These are phyloP conservation scores for Drosophila greeni DNA, from an alignment of 2,888 invertebrate genomes.

Conservation along the genomic window DNA sequence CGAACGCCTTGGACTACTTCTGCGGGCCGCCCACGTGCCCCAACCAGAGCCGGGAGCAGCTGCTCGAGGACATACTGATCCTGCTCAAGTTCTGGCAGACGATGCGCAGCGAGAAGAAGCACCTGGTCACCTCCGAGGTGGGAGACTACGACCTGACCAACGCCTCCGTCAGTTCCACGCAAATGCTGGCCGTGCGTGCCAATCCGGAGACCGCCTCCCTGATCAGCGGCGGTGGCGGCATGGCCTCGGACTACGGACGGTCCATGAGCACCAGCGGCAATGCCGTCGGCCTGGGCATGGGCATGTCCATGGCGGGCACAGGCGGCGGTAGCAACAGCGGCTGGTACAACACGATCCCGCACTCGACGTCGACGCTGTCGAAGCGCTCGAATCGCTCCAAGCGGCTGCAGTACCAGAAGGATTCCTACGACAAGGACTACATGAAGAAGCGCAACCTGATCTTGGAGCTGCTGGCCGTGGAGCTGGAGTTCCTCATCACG, in stretches of 20 bases:
- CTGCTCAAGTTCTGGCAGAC: constrained; percentile 97
- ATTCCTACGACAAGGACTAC: constrained; percentile 95
- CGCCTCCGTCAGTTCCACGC: constrained; percentile 72
- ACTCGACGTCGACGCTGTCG: constrained; percentile 85
- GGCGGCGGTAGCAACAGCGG: constrained; percentile 79
- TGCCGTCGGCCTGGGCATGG: constrained; percentile 43
- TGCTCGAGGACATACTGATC: constrained; percentile 93
- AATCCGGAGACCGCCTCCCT: constrained; percentile 79
- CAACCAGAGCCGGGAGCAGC: constrained; percentile 86
- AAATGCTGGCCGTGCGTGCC: constrained; percentile 76
- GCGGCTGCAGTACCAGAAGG: constrained; percentile 83
- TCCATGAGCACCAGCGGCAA: constrained; percentile 80
- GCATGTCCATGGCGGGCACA: constrained; percentile 1
- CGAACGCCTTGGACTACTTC: constrained; percentile 96
- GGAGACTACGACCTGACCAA: constrained; percentile 82
- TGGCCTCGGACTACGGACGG: constrained; percentile 68
- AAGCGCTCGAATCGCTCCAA: constrained; percentile 89
- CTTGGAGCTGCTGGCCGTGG: constrained; percentile 93
- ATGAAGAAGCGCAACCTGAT: constrained; percentile 96
- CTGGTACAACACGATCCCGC: constrained; percentile 96
- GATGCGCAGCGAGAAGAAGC: constrained; percentile 96
- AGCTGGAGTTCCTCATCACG: constrained; percentile 95
- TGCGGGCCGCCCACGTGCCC: constrained; percentile 94
- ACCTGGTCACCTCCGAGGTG: constrained; percentile 89
- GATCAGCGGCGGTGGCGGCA: constrained; percentile 78